Conservation (phyloP, 2,113 vertebrate species). For the Dolichallabes microphthalmus region DNA sequence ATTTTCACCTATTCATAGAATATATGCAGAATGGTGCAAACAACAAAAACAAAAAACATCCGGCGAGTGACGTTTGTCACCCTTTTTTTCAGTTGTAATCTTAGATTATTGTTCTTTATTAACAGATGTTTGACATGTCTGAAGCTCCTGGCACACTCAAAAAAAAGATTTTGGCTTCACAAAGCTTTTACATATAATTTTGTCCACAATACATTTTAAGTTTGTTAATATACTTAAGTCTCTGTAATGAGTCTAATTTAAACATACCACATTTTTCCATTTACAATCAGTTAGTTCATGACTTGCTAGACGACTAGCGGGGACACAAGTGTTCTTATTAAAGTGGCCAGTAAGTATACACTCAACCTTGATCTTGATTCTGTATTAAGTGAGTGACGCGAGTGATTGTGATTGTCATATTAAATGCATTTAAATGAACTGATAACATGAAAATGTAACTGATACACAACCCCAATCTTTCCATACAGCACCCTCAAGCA, state of each 20-base stretch:
- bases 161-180: too few relatives aligned
- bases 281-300: too few relatives aligned
- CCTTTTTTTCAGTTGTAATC: not conserved
- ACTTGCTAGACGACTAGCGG: not conserved
- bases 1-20: not conserved
- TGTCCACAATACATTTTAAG: too few relatives aligned
- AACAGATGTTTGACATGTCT: not conserved
- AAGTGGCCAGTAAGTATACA: not conserved
- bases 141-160: not conserved
- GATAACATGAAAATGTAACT: not conserved
- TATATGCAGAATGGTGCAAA: not conserved
- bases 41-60: not conserved
- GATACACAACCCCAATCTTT: conserved; percentile 14
- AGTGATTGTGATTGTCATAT: too few relatives aligned
- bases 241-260: too few relatives aligned
- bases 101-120: not conserved
- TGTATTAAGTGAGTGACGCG: not conserved
- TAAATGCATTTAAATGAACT: not conserved
- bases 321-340: not conserved
- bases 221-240: too few relatives aligned
- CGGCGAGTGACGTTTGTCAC: not conserved
- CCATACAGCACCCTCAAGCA: not conserved
- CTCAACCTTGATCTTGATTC: not conserved
- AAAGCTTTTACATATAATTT: too few relatives aligned
- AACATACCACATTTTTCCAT: too few relatives aligned